Percentiles rank a stretch among this genome's conserved stretches.
These are phyloP conservation scores for Phyllopteryx taeniolatus DNA, from an alignment of 2,113 vertebrate genomes.

Conservation along the genomic window DNA sequence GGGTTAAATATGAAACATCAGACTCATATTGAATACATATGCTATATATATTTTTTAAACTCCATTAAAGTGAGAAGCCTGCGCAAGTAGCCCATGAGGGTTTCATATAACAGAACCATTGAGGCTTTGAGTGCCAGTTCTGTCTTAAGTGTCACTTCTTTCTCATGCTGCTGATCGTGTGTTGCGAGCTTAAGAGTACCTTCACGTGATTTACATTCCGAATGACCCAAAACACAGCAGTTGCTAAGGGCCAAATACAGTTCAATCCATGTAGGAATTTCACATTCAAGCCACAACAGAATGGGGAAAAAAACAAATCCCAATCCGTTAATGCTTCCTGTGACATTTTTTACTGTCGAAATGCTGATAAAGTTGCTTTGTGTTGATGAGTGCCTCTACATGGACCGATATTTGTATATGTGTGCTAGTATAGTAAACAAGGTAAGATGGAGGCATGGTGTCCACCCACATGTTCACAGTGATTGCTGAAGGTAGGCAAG, in stretches of 20 bases:
- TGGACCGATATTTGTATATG: not conserved
- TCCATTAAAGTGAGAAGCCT: not conserved
- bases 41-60: not conserved
- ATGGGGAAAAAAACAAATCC: not conserved
- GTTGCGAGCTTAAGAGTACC: not conserved
- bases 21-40: slow-evolving; percentile 8
- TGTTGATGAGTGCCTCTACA: slow-evolving; percentile 6
- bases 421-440: slow-evolving; percentile 24
- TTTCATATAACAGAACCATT: not conserved
- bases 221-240: not conserved
- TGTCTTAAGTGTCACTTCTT: not conserved
- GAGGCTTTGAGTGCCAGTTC: not conserved
- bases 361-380: not conserved
- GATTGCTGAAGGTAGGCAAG: slow-evolving; percentile 41
- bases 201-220: slow-evolving; percentile 1
- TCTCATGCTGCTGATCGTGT: slow-evolving; percentile 3
- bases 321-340: not conserved
- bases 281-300: not conserved
- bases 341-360: not conserved
- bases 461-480: slow-evolving; percentile 1
- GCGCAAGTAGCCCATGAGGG: not conserved
- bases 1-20: slow-evolving; percentile 14
- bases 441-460: slow-evolving; percentile 34
- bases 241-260: not conserved
- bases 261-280: not conserved